phyloP scores from a whole-genome alignment of 2,888 invertebrate species.

The Volucella inanis region DNA sequence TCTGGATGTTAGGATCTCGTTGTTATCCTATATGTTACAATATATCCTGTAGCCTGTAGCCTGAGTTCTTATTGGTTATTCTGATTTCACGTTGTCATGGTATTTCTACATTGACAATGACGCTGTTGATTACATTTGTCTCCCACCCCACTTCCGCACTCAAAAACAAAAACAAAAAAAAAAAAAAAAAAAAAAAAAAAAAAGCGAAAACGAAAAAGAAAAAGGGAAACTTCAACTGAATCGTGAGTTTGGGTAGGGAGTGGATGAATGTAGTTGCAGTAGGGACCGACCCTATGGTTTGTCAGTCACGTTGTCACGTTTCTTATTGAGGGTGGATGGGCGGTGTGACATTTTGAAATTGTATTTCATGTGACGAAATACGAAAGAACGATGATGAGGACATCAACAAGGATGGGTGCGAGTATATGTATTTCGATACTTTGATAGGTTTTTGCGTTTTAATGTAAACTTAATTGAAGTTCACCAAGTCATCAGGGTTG shows the following conservation, averaged over 20 bases:
- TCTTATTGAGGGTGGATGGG: constrained; percentile 7
- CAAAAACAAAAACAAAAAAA: constrained; percentile 6
- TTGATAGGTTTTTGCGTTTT: constrained; percentile 73
- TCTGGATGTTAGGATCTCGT: background rate
- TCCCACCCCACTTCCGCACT: background rate
- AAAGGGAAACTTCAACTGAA: constrained; percentile 15
- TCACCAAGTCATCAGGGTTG: constrained; percentile 49
- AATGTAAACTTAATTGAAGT: constrained; percentile 74
- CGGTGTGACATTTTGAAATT: constrained; percentile 40
- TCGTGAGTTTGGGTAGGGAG: background rate
- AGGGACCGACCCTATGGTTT: background rate
- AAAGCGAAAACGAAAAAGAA: background rate
- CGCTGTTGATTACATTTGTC: constrained; percentile 68
- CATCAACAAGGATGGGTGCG: too few species aligned
- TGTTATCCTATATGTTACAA: constrained; percentile 1
- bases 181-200: constrained; percentile 4
- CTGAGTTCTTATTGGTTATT: constrained; percentile 55
- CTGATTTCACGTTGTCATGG: constrained; percentile 59
- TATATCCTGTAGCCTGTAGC: too few species aligned
- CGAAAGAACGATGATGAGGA: too few species aligned
- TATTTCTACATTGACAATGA: constrained; percentile 56
- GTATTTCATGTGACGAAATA: constrained; percentile 49
- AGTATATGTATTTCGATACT: constrained; percentile 69
- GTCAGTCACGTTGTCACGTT: constrained; percentile 68
- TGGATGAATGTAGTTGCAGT: constrained; percentile 5